phyloP scores from a whole-genome alignment of 2,888 invertebrate species.

The Junonia oenone region DNA sequence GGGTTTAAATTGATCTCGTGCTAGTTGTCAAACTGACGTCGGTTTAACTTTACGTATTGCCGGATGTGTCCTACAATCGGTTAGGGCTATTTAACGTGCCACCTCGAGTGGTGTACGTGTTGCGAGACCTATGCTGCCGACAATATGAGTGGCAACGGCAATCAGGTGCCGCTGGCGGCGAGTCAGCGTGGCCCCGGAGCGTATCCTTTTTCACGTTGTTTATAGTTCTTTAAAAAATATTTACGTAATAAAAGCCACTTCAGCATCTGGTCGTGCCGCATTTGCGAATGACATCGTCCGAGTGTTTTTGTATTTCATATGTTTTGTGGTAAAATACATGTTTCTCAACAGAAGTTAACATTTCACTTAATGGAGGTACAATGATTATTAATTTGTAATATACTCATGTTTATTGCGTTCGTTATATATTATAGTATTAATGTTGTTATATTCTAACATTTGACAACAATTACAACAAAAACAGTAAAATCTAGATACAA shows the following conservation, averaged over 20 bases:
- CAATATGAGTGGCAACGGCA: conserved; percentile 83
- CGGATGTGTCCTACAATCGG: conserved; percentile 79
- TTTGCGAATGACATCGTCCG: conserved; percentile 46
- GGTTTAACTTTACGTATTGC: conserved; percentile 68
- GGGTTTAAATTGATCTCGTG: conserved; percentile 62
- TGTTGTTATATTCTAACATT: not conserved
- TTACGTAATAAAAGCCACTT: conserved; percentile 74
- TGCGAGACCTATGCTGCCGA: conserved; percentile 80
- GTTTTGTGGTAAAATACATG: not conserved
- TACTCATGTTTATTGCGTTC: not conserved
- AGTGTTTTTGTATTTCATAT: conserved; percentile 16
- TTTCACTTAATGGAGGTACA: not conserved
- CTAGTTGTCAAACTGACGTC: conserved; percentile 71
- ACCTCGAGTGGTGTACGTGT: conserved; percentile 82
- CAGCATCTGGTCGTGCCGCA: conserved; percentile 61
- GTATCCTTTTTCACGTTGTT: conserved; percentile 75
- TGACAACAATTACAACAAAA: not conserved
- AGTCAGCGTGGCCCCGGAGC: conserved; percentile 78
- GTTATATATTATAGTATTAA: too few relatives aligned
- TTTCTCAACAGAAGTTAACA: not conserved
- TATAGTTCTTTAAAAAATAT: conserved; percentile 50
- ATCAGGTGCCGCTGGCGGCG: conserved; percentile 82
- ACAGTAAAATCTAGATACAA: too few relatives aligned
- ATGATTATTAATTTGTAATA: not conserved
- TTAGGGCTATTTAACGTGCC: conserved; percentile 79